A percentile compares a stretch with the other conserved stretches of the same genome.
Conservation (phyloP, 2,113 vertebrate genomes). For the human region GRCh38 chrX:122587001-122587500, state of each 20-base stretch:
- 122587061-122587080: conserved; percentile 60
- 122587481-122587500: not conserved
- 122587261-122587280: not conserved
- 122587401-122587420: not conserved
- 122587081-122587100: conserved; percentile 24
- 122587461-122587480: not conserved
- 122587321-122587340: not conserved
- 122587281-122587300: not conserved
- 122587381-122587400: not conserved
- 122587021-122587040: conserved; percentile 49
- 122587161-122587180: not conserved
- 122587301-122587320: not conserved
- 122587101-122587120: conserved; percentile 54
- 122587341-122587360: not conserved
- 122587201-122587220: conserved; percentile 47
- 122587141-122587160: conserved; percentile 51
- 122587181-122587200: conserved; percentile 39
- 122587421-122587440: not conserved
- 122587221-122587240: conserved; percentile 29
- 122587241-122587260: conserved; percentile 42
- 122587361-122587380: not conserved
- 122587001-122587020: conserved; percentile 35
- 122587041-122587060: conserved; percentile 60
- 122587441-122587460: not conserved
- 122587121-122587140: conserved; percentile 43